Evolutionary conservation across 2,113 vertebrate species (phyloP).

Genomic region (Cottus gobio): DNA sequence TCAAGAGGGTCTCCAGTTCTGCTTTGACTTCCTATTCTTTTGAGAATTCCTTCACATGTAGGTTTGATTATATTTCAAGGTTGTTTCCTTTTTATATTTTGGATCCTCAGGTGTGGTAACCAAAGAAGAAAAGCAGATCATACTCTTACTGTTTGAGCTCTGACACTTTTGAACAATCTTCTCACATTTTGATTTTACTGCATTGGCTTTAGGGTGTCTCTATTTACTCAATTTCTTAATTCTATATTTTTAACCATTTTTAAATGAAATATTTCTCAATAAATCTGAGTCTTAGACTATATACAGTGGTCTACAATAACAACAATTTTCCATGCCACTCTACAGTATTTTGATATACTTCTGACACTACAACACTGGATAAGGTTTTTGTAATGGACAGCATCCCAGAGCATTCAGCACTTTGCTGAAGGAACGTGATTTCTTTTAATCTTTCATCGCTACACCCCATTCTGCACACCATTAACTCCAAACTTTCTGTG

Average conservation of each 20-base stretch:
- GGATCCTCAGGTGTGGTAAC: background rate
- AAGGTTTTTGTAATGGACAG: background rate
- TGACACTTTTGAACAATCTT: background rate
- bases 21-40: background rate
- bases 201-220: background rate
- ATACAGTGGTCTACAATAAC: background rate
- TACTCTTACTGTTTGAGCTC: background rate
- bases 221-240: background rate
- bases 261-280: background rate
- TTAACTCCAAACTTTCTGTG: constrained; percentile 15
- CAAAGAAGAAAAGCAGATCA: background rate
- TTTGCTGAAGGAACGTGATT: constrained; percentile 21
- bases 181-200: background rate
- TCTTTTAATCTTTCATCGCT: constrained; percentile 27
- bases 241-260: background rate
- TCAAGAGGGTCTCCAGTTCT: background rate
- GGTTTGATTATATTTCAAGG: background rate
- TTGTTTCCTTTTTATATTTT: background rate
- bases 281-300: background rate
- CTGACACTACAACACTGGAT: background rate
- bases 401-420: constrained; percentile 2
- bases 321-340: background rate
- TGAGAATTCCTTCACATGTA: background rate
- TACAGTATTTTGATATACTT: background rate
- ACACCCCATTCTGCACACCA: constrained; percentile 19